Conservation (phyloP, 2,113 vertebrate species). For the Leucopternis melanops region DNA sequence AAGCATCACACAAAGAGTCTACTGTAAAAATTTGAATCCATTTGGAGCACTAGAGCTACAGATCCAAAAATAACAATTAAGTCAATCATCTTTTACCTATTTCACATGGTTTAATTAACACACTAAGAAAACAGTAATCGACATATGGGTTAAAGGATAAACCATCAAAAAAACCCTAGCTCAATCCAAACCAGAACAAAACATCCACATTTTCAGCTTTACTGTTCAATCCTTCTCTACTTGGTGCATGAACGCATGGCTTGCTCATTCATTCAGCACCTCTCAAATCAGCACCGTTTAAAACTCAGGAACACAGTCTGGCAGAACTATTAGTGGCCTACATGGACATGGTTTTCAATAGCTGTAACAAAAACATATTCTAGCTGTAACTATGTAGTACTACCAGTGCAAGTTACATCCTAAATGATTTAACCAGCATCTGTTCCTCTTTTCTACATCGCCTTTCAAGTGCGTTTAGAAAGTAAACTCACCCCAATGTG, state of each 20-base stretch:
- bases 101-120: no score
- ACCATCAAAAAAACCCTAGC: neutral
- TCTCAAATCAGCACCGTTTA: neutral
- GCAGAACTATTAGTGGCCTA: neutral
- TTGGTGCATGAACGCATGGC: neutral
- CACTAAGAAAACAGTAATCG: no score
- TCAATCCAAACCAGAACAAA: neutral
- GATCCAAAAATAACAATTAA: no score
- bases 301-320: neutral
- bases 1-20: no score
- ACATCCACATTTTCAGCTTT: neutral
- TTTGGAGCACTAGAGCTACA: no score
- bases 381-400: neutral
- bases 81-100: no score
- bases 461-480: neutral
- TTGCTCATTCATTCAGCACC: neutral
- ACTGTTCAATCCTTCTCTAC: neutral
- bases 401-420: neutral
- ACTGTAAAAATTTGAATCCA: no score
- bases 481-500: slow-evolving; percentile 84
- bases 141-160: no score
- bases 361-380: neutral
- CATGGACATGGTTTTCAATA: neutral
- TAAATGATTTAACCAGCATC: neutral
- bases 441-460: neutral